Base-by-base conservation (phyloP, 2,888 invertebrate genomes). In the Trimorus sp. region DNA sequence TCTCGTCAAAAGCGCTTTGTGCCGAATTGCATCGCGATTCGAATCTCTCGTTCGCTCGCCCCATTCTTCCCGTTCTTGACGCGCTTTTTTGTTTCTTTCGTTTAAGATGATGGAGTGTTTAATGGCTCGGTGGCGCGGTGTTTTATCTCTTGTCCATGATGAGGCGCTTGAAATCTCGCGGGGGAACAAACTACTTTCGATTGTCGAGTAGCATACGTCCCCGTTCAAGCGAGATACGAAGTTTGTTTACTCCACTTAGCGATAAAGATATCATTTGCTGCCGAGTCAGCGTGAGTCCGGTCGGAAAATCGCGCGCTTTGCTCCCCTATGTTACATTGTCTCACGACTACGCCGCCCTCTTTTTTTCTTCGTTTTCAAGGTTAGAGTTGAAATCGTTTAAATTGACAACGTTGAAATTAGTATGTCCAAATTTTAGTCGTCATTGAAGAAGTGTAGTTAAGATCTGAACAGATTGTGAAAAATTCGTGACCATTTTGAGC, bases 241-340 rank as follows among this genome's bases (percentile, higher is more conserved):
- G 83, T 88, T 88, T 88, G 88, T 88, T 88, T 87, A 86, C 87
- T 88, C 86, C 83, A 86, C 86, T 86, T 84, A 82, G 85, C 85
- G 86, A 88, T 88, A 87, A 88, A 84, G 85, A 87, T 87, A 86
- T 88, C 85, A 79, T 83, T 83, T 40, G 79, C 62, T 84, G 87
- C 86, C 79, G 85, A 88, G 86, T 88, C 88, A 87, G 88, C 87
- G 76, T 79, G 63, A 86, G 82, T 77, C 63, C 60, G 74, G 70
- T 84, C 73, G 79, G 75, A 73, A 83, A 81, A 81, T 82, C 68
- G 77, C 71, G 71, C 70, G 66, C 65, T 65, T 65, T 66, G 45
- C 48, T 71, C 45, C 45, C 53, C 48, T 62, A n/a, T 48, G 45
- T 38, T 63, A 48, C 70, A 38, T 71, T 79, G 53, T 79, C 79